A percentile compares a stretch with the other conserved stretches of the same genome.
Evolutionary conservation across 2,113 vertebrate genomes (phyloP).

Genomic region (Lagopus muta): DNA sequence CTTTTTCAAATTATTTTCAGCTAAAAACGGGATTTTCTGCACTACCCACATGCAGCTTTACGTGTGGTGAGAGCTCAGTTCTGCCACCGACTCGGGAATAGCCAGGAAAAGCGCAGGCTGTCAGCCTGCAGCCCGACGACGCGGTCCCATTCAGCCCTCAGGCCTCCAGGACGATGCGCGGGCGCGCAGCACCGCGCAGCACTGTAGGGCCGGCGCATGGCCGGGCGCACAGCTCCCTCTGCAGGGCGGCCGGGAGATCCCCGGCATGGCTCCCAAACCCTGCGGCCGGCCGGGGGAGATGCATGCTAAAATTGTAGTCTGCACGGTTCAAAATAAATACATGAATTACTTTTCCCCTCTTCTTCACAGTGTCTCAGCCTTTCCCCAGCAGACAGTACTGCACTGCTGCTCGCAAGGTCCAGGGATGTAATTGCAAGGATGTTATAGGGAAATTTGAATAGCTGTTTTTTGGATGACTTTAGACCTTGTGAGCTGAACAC

Average conservation of each 20-base stretch:
- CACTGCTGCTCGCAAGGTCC: fast-evolving
- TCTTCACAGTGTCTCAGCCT: fast-evolving
- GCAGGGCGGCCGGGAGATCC: background rate
- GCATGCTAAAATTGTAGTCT: no score
- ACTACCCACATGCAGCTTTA: background rate
- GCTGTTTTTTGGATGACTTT: fast-evolving
- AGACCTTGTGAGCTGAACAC: background rate
- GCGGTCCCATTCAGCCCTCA: background rate
- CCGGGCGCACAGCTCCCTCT: background rate
- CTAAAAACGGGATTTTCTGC: background rate
- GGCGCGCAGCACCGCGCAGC: background rate
- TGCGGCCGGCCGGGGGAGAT: background rate
- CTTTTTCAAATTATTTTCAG: background rate
- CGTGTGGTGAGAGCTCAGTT: background rate
- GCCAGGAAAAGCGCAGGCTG: background rate
- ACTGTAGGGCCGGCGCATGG: background rate
- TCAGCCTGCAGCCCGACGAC: fast-evolving
- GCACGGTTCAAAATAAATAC: no score
- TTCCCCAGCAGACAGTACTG: fast-evolving
- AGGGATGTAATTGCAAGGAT: no score
- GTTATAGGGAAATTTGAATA: fast-evolving
- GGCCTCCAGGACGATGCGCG: background rate
- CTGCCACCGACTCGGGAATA: fast-evolving
- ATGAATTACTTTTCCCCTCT: background rate
- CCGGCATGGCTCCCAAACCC: no score